phyloP scores from a whole-genome alignment of 1,140 invertebrate genomes.

The Pogonomyrmex californicus region DNA sequence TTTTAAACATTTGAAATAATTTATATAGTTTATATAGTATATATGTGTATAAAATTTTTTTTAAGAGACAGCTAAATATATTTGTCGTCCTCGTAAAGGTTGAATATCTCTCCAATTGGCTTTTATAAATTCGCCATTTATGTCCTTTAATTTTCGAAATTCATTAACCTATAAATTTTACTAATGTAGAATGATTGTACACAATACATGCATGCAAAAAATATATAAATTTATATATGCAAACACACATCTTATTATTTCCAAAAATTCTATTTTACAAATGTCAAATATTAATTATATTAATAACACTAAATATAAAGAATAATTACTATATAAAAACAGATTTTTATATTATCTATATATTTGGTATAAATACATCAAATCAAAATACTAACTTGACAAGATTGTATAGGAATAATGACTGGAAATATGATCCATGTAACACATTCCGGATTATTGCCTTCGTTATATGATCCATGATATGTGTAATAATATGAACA shows the following conservation, averaged over 20 bases:
- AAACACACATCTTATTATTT: neutral
- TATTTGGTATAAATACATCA: neutral
- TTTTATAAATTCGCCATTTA: slow-evolving; percentile 65
- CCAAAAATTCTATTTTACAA: neutral
- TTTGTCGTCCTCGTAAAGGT: slow-evolving; percentile 65
- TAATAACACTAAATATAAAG: neutral
- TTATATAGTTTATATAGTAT: neutral
- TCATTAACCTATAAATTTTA: slow-evolving; percentile 65
- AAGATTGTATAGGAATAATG: slow-evolving; percentile 90
- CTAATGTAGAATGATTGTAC: neutral
- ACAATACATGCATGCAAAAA: too few relatives aligned
- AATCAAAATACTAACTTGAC: slow-evolving; percentile 88
- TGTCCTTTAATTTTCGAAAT: slow-evolving; percentile 77
- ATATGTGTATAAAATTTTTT: neutral
- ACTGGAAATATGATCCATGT: slow-evolving; percentile 92
- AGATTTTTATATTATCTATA: neutral
- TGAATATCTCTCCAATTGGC: slow-evolving; percentile 71
- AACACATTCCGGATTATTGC: slow-evolving; percentile 88
- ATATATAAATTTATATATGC: neutral
- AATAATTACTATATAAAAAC: neutral
- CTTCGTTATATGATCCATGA: slow-evolving; percentile 90
- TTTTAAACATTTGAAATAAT: neutral
- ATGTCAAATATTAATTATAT: neutral
- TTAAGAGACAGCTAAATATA: slow-evolving; percentile 71
- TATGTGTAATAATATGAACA: slow-evolving; percentile 88